Conservation (phyloP, 1,140 invertebrate species). For the Platyscapa corneri region DNA sequence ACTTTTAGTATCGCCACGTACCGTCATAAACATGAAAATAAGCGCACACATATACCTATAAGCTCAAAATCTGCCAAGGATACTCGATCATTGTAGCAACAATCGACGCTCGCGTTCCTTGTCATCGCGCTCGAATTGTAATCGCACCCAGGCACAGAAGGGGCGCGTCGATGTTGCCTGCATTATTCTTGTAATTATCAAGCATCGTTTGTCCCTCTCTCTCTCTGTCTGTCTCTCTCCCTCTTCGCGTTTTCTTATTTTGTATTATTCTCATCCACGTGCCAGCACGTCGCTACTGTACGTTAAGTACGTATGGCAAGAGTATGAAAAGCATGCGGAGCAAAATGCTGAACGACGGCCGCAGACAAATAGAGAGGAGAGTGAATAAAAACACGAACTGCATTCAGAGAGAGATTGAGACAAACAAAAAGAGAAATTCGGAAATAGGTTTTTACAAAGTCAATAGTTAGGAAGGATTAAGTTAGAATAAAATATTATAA, state of each 20-base stretch:
- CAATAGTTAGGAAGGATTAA: neutral
- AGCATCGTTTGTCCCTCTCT: conserved; percentile 6
- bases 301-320: conserved; percentile 8
- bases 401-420: neutral
- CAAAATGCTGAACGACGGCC: neutral
- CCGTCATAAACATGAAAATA: neutral
- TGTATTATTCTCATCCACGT: conserved; percentile 36
- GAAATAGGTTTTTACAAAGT: neutral
- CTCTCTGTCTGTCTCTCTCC: neutral
- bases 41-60: neutral
- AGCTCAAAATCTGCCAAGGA: neutral
- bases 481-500: neutral
- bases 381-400: neutral
- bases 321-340: neutral
- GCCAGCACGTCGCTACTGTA: neutral
- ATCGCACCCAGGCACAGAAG: neutral
- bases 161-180: neutral
- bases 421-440: neutral
- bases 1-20: too few species aligned
- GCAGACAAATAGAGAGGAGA: neutral
- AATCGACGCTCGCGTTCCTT: neutral
- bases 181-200: conserved; percentile 40
- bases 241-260: conserved; percentile 15
- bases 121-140: conserved; percentile 25
- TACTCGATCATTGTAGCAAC: conserved; percentile 33